Base-by-base conservation (phyloP, 2,797 vertebrate species). In the Catharus ustulatus region DNA sequence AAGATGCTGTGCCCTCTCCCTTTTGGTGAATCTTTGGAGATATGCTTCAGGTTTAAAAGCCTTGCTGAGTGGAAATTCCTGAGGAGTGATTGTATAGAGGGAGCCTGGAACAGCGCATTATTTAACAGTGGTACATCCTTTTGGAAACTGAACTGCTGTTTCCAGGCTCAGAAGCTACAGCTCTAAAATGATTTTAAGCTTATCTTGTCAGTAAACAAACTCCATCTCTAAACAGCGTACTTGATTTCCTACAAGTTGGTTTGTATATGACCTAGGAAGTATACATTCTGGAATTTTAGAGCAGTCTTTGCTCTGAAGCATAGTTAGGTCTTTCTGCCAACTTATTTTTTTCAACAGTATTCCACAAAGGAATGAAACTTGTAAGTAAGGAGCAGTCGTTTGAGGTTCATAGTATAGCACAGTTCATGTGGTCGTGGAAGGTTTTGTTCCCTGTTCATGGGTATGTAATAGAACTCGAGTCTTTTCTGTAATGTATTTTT, bases 141-240 rank as follows among this genome's bases (percentile, higher is more conserved):
- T 77, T 68, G 61, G 26, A 71, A 82, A 42, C 10, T 13, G 18
- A 40, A 16, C 23, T 71, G 24, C 13, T 48, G 0, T 83, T 87
- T 80, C 24, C 20, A 72, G 23, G 22, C 30, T 74, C 74, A n/a
- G 9, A 73, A 71, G 29, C 52, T 77, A 5, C 32, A 17, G 30
- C 18, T 61, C 6, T 57, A 16, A 34, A 30, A 26, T 21, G 32
- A 5, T 6, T 9, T 77, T 74, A 36, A 22, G 5, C 20, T 69
- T 86, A 7, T 46, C 27, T 68, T 84, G 45, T 29, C 26, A 8
- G 6, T 36, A 7, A 73, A 38, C 13, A 52, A 13, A 6, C 4
- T 14, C 13, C 4, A 5, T 3, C 17, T 79, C 6, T 40, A 32
- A 58, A 45, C 1, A 1, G 73, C 1, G 1, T 45, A 26, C 23